These are phyloP conservation scores for Bergia sp. DNA, from an alignment of 92 coral and sea anemone species.

Conservation along the genomic window DNA sequence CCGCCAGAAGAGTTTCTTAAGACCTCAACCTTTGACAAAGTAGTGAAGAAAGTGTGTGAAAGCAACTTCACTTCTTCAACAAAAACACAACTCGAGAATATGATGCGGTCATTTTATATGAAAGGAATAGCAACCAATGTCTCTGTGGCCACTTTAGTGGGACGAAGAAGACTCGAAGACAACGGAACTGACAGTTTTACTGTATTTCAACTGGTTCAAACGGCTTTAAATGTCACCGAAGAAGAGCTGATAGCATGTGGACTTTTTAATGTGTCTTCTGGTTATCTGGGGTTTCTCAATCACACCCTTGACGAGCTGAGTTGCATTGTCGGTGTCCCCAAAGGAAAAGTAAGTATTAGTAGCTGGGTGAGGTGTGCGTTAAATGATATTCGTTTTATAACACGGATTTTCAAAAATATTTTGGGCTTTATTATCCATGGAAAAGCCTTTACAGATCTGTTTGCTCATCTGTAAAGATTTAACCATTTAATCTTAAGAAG, in stretches of 20 bases:
- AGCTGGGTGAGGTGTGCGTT: neutral
- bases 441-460: no score
- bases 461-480: no score
- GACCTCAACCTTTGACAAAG: neutral
- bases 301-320: conserved; percentile 10
- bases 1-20: neutral
- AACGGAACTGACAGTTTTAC: conserved; percentile 1
- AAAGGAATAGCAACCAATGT: neutral
- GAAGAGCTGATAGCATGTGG: conserved; percentile 5
- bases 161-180: neutral
- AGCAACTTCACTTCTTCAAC: neutral
- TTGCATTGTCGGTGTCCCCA: conserved; percentile 15
- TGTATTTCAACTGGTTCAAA: conserved; percentile 16
- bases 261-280: conserved; percentile 14
- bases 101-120: neutral
- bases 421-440: no score
- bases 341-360: neutral
- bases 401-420: no score
- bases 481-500: no score
- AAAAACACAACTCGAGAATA: neutral
- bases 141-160: conserved; percentile 1
- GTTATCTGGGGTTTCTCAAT: neutral
- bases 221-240: conserved; percentile 5
- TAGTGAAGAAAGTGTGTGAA: conserved; percentile 8
- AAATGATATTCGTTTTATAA: no score